Percentiles rank a stretch among this genome's conserved stretches.
Evolutionary conservation across 1,140 invertebrate species (phyloP).

Genomic region (Polypedilum pembai): DNA sequence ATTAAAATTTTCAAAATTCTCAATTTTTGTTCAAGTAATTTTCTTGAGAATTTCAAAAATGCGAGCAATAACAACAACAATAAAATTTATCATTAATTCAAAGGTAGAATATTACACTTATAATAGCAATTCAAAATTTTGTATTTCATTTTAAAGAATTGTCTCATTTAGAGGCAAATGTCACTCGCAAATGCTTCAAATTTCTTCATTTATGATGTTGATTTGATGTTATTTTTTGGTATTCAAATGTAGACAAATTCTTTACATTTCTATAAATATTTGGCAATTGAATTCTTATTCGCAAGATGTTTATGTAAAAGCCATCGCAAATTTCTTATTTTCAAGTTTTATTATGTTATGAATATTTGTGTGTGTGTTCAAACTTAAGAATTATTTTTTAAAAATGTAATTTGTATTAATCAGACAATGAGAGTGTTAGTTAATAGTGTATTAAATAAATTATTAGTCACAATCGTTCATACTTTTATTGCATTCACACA

Average conservation of each 20-base stretch:
- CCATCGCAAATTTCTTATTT: not conserved
- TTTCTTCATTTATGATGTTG: not conserved
- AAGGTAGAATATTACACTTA: no score
- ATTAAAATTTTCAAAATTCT: no score
- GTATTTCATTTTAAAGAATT: not conserved
- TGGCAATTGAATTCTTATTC: not conserved
- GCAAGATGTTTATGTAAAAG: not conserved
- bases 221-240: not conserved
- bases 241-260: not conserved
- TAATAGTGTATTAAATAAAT: not conserved
- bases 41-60: no score
- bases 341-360: not conserved
- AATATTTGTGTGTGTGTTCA: not conserved
- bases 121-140: no score
- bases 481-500: not conserved
- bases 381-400: not conserved
- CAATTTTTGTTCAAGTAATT: no score
- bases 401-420: no score
- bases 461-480: conserved; percentile 9
- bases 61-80: no score
- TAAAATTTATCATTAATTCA: no score
- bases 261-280: not conserved
- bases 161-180: not conserved
- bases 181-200: conserved; percentile 16
- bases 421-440: not conserved